Percentiles rank a stretch among this genome's conserved stretches.
These are phyloP conservation scores for Oreochromis tanganicae DNA, from an alignment of 2,113 vertebrate genomes.

Conservation along the genomic window DNA sequence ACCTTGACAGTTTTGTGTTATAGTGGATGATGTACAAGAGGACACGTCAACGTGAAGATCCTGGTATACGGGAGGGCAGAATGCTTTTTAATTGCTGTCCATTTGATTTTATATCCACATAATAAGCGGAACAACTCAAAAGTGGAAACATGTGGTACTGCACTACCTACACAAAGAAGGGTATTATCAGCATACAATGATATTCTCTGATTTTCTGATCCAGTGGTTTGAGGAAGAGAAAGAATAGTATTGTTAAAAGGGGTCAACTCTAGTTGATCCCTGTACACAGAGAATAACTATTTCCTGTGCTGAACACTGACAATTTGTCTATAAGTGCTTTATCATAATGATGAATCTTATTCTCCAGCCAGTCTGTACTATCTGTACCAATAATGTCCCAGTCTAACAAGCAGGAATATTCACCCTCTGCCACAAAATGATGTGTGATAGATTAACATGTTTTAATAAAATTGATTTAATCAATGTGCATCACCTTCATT, in stretches of 20 bases:
- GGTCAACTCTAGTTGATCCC: not conserved
- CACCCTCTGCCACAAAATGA: not conserved
- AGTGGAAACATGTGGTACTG: not conserved
- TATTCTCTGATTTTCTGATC: not conserved
- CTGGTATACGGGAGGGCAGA: not conserved
- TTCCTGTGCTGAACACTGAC: not conserved
- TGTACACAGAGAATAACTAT: not conserved
- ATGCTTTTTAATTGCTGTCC: not conserved
- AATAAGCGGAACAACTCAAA: not conserved
- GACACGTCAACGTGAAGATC: not conserved
- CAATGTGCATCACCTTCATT: not conserved
- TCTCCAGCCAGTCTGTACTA: not conserved
- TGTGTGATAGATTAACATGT: not conserved
- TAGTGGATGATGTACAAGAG: not conserved
- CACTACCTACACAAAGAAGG: not conserved
- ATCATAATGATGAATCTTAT: not conserved
- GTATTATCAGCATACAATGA: not conserved
- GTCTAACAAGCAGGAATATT: not conserved
- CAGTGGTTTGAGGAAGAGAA: not conserved
- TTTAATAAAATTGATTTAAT: not conserved
- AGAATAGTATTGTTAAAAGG: not conserved
- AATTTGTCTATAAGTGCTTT: not conserved
- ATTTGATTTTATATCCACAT: not conserved
- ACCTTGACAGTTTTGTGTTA: not conserved
- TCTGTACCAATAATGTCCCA: not conserved